Percentiles rank a stretch among this genome's conserved stretches.
Conservation (phyloP, 1,140 invertebrate genomes). For the Orchestia grillus region DNA sequence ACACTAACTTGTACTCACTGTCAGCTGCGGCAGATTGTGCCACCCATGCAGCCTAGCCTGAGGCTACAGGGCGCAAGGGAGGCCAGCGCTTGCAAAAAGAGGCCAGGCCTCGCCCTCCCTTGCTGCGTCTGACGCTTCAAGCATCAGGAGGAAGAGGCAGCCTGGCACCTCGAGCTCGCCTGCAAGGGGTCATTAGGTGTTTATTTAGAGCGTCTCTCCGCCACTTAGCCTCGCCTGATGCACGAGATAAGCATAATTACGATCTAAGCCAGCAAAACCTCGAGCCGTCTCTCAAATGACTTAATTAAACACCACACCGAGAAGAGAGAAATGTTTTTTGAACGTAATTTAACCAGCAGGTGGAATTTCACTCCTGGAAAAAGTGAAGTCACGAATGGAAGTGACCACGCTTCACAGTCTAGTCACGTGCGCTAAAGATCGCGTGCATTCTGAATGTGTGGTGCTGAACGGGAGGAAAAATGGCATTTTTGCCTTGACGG, state of each 20-base stretch:
- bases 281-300: not conserved
- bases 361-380: not conserved
- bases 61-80: not conserved
- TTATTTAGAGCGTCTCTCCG: constrained; percentile 38
- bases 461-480: not conserved
- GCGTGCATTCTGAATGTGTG: not conserved
- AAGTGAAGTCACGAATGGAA: not conserved
- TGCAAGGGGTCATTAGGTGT: constrained; percentile 48
- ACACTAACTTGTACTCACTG: not conserved
- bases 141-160: not conserved
- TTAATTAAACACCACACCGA: not conserved
- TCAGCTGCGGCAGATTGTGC: not conserved
- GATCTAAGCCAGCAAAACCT: not conserved
- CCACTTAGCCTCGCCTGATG: constrained; percentile 45
- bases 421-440: not conserved
- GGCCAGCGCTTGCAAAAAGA: not conserved
- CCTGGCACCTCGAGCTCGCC: not conserved
- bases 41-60: not conserved
- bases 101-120: not conserved
- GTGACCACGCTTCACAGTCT: not conserved
- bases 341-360: not conserved
- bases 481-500: not conserved
- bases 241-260: constrained; percentile 48
- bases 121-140: not conserved
- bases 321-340: not conserved